Conservation (phyloP, 2,888 invertebrate genomes). For the Clanis bilineata region DNA sequence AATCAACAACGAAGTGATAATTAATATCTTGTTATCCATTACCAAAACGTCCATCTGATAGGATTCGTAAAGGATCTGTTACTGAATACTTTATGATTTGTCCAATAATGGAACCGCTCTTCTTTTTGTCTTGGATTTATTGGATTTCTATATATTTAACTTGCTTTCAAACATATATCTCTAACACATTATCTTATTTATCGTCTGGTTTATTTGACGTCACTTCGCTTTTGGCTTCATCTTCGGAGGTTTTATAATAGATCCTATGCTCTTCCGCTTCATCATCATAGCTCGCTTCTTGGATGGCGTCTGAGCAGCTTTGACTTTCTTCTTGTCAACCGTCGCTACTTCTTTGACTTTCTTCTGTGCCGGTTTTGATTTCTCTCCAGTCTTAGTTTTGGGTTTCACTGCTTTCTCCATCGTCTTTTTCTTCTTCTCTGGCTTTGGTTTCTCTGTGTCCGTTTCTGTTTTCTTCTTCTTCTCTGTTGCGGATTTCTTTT, state of each 20-base stretch:
- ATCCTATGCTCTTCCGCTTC: slow-evolving; percentile 66
- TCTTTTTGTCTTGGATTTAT: not conserved
- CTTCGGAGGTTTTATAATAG: slow-evolving; percentile 68
- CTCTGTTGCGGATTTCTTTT: slow-evolving; percentile 24
- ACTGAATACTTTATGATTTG: not conserved
- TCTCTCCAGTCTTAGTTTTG: slow-evolving; percentile 15
- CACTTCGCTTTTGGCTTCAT: slow-evolving; percentile 56
- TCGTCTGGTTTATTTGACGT: not conserved
- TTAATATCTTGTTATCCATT: not conserved
- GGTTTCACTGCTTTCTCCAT: slow-evolving; percentile 18
- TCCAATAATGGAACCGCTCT: not conserved
- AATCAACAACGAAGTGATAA: no score
- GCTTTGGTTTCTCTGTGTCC: slow-evolving; percentile 25
- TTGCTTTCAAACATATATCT: not conserved
- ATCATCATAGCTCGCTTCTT: slow-evolving; percentile 51
- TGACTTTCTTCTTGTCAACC: slow-evolving; percentile 17
- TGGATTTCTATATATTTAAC: not conserved
- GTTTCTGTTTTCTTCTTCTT: slow-evolving; percentile 15
- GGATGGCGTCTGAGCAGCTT: slow-evolving; percentile 40
- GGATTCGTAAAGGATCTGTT: not conserved
- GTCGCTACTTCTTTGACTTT: not conserved
- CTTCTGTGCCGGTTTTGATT: not conserved
- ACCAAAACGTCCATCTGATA: not conserved
- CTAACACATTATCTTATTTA: not conserved
- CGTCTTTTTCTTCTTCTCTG: slow-evolving; percentile 21